phyloP scores from a whole-genome alignment of 2,113 vertebrate species.

The Misgurnus mizolepis region DNA sequence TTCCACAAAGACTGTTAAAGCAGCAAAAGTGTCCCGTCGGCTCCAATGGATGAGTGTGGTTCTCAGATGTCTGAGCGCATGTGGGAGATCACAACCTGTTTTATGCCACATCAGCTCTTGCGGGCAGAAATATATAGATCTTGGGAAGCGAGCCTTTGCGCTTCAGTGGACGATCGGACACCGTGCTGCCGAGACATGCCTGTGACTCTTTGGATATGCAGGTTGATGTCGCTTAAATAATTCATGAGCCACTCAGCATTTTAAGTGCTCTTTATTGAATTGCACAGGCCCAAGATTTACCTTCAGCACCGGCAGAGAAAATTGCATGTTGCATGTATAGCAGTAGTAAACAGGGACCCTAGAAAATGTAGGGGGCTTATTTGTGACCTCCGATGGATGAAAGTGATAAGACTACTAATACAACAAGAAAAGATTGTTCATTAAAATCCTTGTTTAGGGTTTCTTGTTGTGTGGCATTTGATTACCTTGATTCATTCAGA shows the following conservation, averaged over 20 bases:
- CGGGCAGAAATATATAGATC: slow-evolving; percentile 22
- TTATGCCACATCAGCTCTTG: slow-evolving; percentile 26
- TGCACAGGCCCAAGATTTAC: slow-evolving; percentile 28
- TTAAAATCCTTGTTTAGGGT: neutral
- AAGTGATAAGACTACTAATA: neutral
- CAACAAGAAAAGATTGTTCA: neutral
- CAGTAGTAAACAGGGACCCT: slow-evolving; percentile 9
- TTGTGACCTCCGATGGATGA: neutral
- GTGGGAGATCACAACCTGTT: slow-evolving; percentile 16
- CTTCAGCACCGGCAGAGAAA: slow-evolving; percentile 13
- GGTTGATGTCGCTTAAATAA: slow-evolving; percentile 49
- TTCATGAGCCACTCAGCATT: slow-evolving; percentile 48
- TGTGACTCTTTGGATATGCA: slow-evolving; percentile 27
- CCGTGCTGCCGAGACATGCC: neutral
- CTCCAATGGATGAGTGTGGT: slow-evolving; percentile 12
- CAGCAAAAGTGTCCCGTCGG: neutral
- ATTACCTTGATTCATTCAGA: too few species aligned
- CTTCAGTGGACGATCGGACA: neutral
- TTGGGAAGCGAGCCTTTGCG: slow-evolving; percentile 16
- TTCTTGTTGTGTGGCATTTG: too few species aligned
- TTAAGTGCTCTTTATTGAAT: slow-evolving; percentile 48
- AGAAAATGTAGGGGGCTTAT: neutral
- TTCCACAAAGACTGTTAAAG: slow-evolving; percentile 41
- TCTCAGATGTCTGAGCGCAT: neutral
- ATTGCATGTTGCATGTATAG: slow-evolving; percentile 38